Conservation (phyloP, 2,113 vertebrate genomes). For the Electrona antarctica region DNA sequence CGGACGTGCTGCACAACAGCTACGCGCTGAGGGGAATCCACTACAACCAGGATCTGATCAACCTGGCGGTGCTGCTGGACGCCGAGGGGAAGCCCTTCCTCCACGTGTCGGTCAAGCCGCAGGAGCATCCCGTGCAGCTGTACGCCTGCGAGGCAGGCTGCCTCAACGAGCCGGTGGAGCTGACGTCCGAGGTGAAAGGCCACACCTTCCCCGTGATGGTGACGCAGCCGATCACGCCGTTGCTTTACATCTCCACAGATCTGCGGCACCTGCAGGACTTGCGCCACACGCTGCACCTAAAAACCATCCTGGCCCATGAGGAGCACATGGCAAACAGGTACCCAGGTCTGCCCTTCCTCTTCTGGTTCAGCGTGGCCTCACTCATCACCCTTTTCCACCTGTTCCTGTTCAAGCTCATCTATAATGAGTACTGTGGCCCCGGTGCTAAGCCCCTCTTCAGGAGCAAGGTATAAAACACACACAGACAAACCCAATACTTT, state of each 20-base stretch:
- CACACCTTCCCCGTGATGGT: conserved; percentile 95
- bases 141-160: conserved; percentile 96
- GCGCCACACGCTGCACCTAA: conserved; percentile 94
- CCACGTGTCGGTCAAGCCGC: conserved; percentile 89
- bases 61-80: conserved; percentile 88
- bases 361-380: conserved; percentile 99
- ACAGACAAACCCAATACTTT: conserved; percentile 6
- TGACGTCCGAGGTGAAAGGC: conserved; percentile 87
- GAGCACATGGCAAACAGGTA: conserved; percentile 98
- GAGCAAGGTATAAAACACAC: conserved; percentile 88
- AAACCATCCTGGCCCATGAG: conserved; percentile 94
- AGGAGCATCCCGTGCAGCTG: conserved; percentile 87
- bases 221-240: conserved; percentile 92
- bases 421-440: conserved; percentile 97
- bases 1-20: conserved; percentile 94
- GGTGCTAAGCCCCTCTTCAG: conserved; percentile 97
- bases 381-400: conserved; percentile 97
- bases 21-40: conserved; percentile 92
- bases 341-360: conserved; percentile 94
- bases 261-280: conserved; percentile 93
- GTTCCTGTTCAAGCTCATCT: conserved; percentile 99
- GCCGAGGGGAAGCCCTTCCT: conserved; percentile 89
- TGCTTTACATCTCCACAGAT: conserved; percentile 96
- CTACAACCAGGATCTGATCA: conserved; percentile 92
- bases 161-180: conserved; percentile 92